phyloP scores from a whole-genome alignment of 2,797 vertebrate genomes.

The Tangara arthus region DNA sequence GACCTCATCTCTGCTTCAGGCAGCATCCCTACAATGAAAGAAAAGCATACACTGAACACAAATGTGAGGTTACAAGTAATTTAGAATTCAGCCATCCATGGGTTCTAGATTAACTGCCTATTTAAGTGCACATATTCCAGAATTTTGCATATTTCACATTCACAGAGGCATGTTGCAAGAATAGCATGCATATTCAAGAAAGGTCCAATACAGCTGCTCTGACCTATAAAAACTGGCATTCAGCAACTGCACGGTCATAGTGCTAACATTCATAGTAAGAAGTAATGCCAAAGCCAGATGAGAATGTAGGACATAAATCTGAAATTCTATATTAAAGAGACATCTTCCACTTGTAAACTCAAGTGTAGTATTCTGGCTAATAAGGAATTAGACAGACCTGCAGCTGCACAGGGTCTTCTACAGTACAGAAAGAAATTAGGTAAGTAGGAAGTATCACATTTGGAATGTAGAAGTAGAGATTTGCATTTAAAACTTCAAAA shows the following conservation, averaged over 20 bases:
- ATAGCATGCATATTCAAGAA: not conserved
- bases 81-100: not conserved
- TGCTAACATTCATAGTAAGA: not conserved
- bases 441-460: not conserved
- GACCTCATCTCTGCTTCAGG: not conserved
- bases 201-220: not conserved
- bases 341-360: not conserved
- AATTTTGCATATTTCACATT: not conserved
- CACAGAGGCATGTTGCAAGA: not conserved
- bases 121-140: not conserved
- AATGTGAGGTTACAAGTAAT: not conserved
- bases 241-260: not conserved
- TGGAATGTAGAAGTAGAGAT: not conserved
- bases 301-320: not conserved
- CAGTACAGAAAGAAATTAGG: not conserved
- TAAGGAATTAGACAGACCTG: not conserved
- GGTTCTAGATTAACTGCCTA: not conserved
- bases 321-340: not conserved
- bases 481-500: not conserved
- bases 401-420: not conserved
- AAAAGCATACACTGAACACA: not conserved
- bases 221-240: not conserved
- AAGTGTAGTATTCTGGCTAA: not conserved
- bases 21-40: not conserved
- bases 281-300: not conserved